These are phyloP conservation scores for Mugil cephalus DNA, from an alignment of 2,113 vertebrate genomes.

Conservation along the genomic window DNA sequence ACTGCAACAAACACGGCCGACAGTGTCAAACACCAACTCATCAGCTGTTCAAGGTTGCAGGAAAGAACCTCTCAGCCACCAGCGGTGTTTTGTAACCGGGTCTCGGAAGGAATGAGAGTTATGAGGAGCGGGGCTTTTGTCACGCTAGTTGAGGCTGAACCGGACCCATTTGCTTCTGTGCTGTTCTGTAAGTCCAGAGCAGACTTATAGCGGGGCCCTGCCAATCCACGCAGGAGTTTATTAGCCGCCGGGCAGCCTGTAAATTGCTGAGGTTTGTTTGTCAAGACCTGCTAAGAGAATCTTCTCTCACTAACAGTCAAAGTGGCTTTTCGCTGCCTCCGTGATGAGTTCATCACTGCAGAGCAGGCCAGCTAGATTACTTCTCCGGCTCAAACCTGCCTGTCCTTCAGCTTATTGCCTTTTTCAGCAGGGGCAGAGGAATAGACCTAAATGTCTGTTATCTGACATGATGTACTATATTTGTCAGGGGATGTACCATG, in stretches of 20 bases:
- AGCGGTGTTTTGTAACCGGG: constrained; percentile 35
- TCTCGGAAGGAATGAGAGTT: constrained; percentile 38
- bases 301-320: constrained; percentile 27
- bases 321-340: not conserved
- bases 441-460: not conserved
- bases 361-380: not conserved
- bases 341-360: constrained; percentile 22
- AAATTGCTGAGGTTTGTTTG: constrained; percentile 42
- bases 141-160: constrained; percentile 12
- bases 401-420: constrained; percentile 9
- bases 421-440: constrained; percentile 15
- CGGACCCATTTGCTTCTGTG: constrained; percentile 34
- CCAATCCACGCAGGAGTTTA: constrained; percentile 43
- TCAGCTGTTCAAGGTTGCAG: constrained; percentile 45
- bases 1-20: constrained; percentile 36
- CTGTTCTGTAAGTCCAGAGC: constrained; percentile 29
- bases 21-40: constrained; percentile 47
- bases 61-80: constrained; percentile 1
- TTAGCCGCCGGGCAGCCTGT: constrained; percentile 29
- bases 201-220: constrained; percentile 38
- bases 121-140: constrained; percentile 51
- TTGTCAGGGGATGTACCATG: not conserved
- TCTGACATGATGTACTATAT: not conserved
- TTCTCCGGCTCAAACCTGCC: not conserved
- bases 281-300: constrained; percentile 32